Base-by-base conservation (phyloP, 2,888 invertebrate genomes). In the Artemia sinica region DNA sequence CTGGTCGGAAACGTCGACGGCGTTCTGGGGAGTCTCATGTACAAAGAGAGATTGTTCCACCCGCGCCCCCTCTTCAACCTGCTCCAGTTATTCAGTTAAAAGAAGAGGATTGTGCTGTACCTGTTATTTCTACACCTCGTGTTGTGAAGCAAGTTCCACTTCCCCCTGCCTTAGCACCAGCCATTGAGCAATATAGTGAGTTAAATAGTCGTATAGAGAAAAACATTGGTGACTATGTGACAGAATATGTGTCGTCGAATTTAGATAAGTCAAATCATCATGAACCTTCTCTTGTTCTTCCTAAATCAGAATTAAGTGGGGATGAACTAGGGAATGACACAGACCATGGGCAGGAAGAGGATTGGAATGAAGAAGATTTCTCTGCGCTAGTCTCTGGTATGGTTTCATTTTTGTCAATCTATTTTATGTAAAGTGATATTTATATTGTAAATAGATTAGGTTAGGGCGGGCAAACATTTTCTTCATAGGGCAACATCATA, bases 251-350 rank as follows among this genome's bases (percentile, higher is more conserved):
- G 41, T 41, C 41, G 41, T 41, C 41, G 41, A 41, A 41, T 41
- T 41, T 41, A 41, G 41, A 41, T 41, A 41, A 41, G 5, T 58
- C 63, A 58, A n/a, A n/a, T 10, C 63, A 58, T 58, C 14, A 28
- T 58, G 63, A 58, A 28, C 14, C n/a, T n/a, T 58, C 63, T n/a
- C 63, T 11, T 58, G 63, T 58, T n/a, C n/a, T 58, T n/a, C 63
- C 63, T 58, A 58, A 58, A 28, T 58, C 18, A 18, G 63, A 58
- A 58, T 9, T 58, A 28, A 58, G 63, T 58, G 63, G 63, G 8
- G 63, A 58, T 28, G 63, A 58, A 28, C n/a, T 58, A 58, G 63
- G 63, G 63, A 58, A 58, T 58, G 63, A 58, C 63, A 58, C 63
- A 10, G 63, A 58, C 18, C n/a, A 58, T 58, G 63, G 63, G 63